These are phyloP conservation scores for Babyrousa celebensis DNA, from an alignment of 2,797 vertebrate species.

Conservation along the genomic window DNA sequence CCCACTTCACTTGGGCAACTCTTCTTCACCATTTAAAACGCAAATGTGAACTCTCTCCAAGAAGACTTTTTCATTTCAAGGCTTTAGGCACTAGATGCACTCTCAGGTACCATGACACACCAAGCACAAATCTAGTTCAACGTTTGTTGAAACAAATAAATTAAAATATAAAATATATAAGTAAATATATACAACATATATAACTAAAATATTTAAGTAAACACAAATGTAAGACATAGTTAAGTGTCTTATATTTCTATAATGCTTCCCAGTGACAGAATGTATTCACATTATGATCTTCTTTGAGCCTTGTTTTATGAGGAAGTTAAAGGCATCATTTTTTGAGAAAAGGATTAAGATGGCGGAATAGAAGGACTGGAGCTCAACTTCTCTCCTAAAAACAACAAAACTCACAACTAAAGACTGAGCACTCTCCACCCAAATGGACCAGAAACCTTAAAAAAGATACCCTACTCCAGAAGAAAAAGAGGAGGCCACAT, in stretches of 20 bases:
- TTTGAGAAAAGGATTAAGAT: too few relatives aligned
- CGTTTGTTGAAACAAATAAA: constrained; percentile 14
- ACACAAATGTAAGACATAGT: not conserved
- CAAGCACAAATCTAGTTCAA: constrained; percentile 19
- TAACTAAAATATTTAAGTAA: not conserved
- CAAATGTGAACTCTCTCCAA: not conserved
- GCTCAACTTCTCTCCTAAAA: too few relatives aligned
- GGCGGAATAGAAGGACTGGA: too few relatives aligned
- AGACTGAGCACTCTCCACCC: too few relatives aligned
- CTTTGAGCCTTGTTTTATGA: constrained; percentile 46
- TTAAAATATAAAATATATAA: not conserved
- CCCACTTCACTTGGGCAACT: not conserved
- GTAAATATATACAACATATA: not conserved
- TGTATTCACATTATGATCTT: not conserved
- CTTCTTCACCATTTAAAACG: not conserved
- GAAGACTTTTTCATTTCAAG: constrained; percentile 7
- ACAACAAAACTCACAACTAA: too few relatives aligned
- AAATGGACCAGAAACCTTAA: too few relatives aligned
- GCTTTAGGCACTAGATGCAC: not conserved
- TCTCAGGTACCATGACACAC: not conserved
- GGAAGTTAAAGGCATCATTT: not conserved
- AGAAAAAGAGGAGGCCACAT: too few relatives aligned
- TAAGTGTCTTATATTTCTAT: constrained; percentile 34
- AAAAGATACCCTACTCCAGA: too few relatives aligned
- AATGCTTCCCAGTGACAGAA: not conserved